Conservation (phyloP, 2,797 vertebrate species). For the Tangara arthus region DNA sequence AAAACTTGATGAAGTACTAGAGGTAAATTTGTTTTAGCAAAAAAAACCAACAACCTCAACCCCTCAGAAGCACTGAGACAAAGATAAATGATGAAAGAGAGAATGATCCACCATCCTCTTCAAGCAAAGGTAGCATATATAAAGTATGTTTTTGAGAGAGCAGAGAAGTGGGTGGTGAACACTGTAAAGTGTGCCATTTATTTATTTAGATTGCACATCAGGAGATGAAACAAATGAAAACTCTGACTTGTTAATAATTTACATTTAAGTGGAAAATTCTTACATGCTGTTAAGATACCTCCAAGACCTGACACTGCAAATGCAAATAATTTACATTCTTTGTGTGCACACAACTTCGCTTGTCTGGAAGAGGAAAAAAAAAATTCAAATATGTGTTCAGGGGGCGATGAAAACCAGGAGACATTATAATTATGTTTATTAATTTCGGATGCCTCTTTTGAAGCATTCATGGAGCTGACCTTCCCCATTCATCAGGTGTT, state of each 20-base stretch:
- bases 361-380: slow-evolving; percentile 24
- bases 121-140: slow-evolving; percentile 48
- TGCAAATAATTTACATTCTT: slow-evolving; percentile 76
- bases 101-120: slow-evolving; percentile 39
- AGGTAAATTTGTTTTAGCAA: slow-evolving; percentile 67
- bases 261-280: slow-evolving; percentile 79
- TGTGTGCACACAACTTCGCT: slow-evolving; percentile 49
- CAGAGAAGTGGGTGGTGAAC: slow-evolving; percentile 69
- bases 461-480: slow-evolving; percentile 23
- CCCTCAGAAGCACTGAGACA: slow-evolving; percentile 40
- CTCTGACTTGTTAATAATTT: slow-evolving; percentile 82
- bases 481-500: slow-evolving; percentile 76
- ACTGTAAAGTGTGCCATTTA: slow-evolving; percentile 74
- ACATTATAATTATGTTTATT: slow-evolving; percentile 43
- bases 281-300: slow-evolving; percentile 78
- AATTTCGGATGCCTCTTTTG: slow-evolving; percentile 37
- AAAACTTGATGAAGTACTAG: slow-evolving; percentile 65
- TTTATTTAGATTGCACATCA: slow-evolving; percentile 82
- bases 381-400: slow-evolving; percentile 40
- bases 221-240: slow-evolving; percentile 83
- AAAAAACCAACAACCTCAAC: background rate
- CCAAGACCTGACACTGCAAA: slow-evolving; percentile 73
- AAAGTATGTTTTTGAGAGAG: slow-evolving; percentile 73
- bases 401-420: slow-evolving; percentile 21
- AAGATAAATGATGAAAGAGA: slow-evolving; percentile 64